phyloP scores from a whole-genome alignment of 2,113 vertebrate species.

The Calyptomena viridis region DNA sequence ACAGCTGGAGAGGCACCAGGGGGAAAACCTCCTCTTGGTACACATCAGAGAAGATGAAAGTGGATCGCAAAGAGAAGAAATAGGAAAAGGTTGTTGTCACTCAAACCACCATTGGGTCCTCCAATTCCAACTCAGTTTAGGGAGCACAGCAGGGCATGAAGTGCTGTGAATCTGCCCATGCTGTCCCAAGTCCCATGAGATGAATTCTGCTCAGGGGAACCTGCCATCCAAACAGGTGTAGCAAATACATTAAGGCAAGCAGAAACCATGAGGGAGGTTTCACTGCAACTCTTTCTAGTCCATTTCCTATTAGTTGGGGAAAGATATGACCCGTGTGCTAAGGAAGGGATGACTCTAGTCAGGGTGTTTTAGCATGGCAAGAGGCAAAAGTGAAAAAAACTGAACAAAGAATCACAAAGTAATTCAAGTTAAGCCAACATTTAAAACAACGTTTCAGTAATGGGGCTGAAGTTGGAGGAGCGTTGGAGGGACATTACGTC shows the following conservation, averaged over 20 bases:
- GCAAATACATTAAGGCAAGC: not conserved
- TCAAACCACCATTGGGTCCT: not conserved
- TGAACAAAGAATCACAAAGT: not conserved
- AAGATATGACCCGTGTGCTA: not conserved
- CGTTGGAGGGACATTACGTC: not conserved
- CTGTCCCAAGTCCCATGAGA: not conserved
- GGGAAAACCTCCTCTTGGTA: not conserved
- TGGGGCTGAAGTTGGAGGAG: not conserved
- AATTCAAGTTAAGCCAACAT: not conserved
- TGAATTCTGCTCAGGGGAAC: not conserved
- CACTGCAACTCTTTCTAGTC: not conserved
- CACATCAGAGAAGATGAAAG: rapidly evolving
- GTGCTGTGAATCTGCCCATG: not conserved
- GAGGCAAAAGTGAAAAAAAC: not conserved
- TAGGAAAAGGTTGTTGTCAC: not conserved
- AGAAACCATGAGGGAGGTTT: not conserved
- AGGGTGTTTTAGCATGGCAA: not conserved
- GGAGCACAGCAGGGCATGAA: rapidly evolving
- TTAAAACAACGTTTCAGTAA: not conserved
- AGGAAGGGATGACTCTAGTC: not conserved
- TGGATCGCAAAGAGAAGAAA: not conserved
- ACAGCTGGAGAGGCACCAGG: not conserved
- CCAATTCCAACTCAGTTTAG: not conserved
- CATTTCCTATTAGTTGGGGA: not conserved
- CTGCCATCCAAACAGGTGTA: not conserved